Evolutionary conservation across 2,797 vertebrate genomes (phyloP), one percentile per base, ranked within the genome.

Genomic region (Eptatretus atami): DNA sequence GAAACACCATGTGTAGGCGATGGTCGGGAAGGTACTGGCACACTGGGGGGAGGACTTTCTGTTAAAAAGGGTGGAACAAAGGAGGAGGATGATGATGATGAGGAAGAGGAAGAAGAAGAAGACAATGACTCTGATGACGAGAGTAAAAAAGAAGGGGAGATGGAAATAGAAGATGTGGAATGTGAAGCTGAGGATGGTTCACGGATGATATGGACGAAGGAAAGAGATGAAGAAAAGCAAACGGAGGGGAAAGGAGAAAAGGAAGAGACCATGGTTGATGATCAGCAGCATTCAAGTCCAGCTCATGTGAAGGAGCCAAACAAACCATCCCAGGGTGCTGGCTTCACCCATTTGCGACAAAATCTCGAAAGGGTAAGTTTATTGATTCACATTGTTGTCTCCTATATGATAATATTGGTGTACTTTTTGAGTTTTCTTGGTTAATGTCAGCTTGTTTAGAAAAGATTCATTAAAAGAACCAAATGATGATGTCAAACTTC

Each of bases 321-420:
- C 31, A 44, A 44, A 44, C 31, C 6, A 44, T 44, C 31, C 4
- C 31, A 44, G 31, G 31, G 31, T 44, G 31, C 54, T 63, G 11
- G 25, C 8, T 13, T 61, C 66, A 64, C 63, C 66, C 6, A 65
- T 68, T 66, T 25, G 54, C 68, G 64, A 67, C 88, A 94, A 70
- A 87, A 94, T 74, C 75, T 96, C 68, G 88, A 94, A 75, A 78
- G 87, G 77, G 88, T 96, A 69, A n/a, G 57, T 10, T 60, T 14
- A 19, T 19, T 19, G 55, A 14, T 15, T 15, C 55, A 44, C 31
- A 44, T 44, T 44, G 6, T 44, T 44, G 31, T 44, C 31, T 44
- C 31, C 31, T 44, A 44, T 5, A 44, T 10, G n/a, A 12, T n/a
- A 61, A 61, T n/a, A 12, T 24, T 10, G 25, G n/a, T 61, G 15